These are phyloP conservation scores for Anastatus disparis DNA, from an alignment of 1,140 invertebrate genomes.

Conservation along the genomic window DNA sequence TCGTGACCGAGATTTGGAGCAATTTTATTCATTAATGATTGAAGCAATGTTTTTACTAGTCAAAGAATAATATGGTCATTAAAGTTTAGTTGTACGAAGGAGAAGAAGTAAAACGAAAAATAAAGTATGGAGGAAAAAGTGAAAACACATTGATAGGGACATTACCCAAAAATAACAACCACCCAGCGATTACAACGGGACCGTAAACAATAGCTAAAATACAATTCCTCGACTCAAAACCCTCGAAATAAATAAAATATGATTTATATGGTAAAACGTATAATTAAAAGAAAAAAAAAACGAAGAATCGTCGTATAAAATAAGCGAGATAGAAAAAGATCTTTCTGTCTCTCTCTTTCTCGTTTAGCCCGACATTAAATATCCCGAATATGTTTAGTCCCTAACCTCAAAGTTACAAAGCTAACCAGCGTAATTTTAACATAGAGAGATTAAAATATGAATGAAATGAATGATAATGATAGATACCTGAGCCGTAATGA, in stretches of 20 bases:
- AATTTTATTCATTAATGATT: too few species aligned
- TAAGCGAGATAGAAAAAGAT: too few species aligned
- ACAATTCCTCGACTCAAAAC: neutral
- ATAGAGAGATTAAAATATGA: too few species aligned
- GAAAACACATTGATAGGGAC: neutral
- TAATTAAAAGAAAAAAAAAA: too few species aligned
- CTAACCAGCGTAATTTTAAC: too few species aligned
- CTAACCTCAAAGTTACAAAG: constrained; percentile 32
- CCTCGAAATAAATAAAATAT: neutral
- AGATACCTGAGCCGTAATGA: constrained; percentile 86
- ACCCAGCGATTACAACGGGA: neutral
- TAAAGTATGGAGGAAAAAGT: neutral
- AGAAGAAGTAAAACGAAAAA: neutral
- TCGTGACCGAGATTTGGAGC: too few species aligned
- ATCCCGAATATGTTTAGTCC: neutral
- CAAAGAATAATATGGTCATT: too few species aligned
- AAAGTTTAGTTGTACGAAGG: neutral
- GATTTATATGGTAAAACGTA: too few species aligned
- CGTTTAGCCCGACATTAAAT: neutral
- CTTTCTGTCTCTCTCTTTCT: too few species aligned
- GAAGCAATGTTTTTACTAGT: too few species aligned
- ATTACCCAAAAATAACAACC: neutral
- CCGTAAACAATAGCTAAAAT: neutral
- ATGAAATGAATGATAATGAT: too few species aligned
- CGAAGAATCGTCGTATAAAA: neutral